Conservation (phyloP, 2,113 vertebrate genomes). For the Prietella phreatophila region DNA sequence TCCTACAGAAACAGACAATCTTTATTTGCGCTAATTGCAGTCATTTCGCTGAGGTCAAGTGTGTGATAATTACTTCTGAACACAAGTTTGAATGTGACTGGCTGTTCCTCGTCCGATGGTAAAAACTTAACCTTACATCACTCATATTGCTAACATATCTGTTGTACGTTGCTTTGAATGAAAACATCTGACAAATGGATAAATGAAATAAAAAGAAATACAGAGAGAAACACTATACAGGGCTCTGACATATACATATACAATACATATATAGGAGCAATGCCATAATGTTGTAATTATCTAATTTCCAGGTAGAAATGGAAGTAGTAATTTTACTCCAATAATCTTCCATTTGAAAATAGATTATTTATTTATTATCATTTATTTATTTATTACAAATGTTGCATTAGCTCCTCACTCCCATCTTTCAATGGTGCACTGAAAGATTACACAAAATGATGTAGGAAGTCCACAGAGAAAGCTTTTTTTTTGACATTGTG, state of each 20-base stretch:
- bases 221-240: background rate
- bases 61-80: background rate
- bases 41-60: background rate
- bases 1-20: background rate
- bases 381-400: background rate
- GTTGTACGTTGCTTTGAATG: background rate
- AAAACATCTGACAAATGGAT: background rate
- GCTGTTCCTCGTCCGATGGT: background rate
- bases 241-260: background rate
- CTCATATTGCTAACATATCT: background rate
- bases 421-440: background rate
- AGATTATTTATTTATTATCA: background rate
- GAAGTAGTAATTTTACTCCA: constrained; percentile 12
- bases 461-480: background rate
- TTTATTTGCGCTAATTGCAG: background rate
- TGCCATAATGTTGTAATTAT: background rate
- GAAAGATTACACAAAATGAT: constrained; percentile 10
- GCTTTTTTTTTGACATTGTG: background rate
- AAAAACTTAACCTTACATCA: background rate
- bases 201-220: background rate
- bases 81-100: background rate
- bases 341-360: constrained; percentile 4
- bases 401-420: background rate
- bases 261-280: background rate
- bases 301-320: background rate